Evolutionary conservation across 2,888 invertebrate genomes (phyloP).

Genomic region (Octonoba sinensis): DNA sequence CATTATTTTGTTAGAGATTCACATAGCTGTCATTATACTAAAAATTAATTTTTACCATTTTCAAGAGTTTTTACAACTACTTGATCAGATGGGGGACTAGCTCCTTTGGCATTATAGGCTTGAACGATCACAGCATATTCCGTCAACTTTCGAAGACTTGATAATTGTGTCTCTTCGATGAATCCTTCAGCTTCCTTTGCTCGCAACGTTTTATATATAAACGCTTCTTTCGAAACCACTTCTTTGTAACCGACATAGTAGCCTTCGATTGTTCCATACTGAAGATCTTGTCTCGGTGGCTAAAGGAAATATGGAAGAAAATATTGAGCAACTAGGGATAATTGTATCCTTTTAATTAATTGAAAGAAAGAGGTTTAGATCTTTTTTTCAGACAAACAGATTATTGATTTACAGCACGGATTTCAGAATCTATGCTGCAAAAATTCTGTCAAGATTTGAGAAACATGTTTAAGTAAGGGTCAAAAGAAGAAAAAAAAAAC

Average conservation of each 20-base stretch:
- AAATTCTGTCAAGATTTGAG: no score
- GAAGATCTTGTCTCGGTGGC: conserved; percentile 69
- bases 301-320: conserved; percentile 47
- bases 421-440: no score
- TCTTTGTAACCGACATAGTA: conserved; percentile 72
- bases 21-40: no score
- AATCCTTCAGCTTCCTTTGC: conserved; percentile 56
- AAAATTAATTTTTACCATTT: conserved; percentile 69
- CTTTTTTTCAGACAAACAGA: no score
- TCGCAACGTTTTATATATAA: conserved; percentile 69
- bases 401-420: no score
- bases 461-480: no score
- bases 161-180: conserved; percentile 66
- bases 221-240: conserved; percentile 69
- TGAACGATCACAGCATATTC: conserved; percentile 70
- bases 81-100: conserved; percentile 70
- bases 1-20: no score
- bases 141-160: conserved; percentile 71
- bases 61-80: conserved; percentile 71
- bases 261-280: conserved; percentile 71
- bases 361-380: no score
- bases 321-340: no score
- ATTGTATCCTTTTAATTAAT: no score
- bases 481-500: no score
- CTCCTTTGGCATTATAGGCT: conserved; percentile 71